Percentiles rank a stretch among this genome's conserved stretches.
Evolutionary conservation across 2,113 vertebrate species (phyloP).

Genomic region (Prinia subflava): DNA sequence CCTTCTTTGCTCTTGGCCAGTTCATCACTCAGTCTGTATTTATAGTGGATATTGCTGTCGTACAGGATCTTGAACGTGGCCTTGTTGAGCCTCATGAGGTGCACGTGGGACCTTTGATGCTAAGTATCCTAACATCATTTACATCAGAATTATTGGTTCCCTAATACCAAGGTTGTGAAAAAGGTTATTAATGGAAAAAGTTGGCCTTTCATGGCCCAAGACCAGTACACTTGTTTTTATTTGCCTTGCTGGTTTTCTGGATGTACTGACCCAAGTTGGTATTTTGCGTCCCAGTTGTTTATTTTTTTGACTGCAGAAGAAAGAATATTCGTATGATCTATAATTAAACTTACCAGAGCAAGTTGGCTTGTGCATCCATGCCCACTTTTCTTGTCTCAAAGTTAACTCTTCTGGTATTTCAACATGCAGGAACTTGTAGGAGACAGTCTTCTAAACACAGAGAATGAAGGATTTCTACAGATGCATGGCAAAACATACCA

Average conservation of each 20-base stretch:
- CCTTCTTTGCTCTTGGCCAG: not conserved
- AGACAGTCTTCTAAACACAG: not conserved
- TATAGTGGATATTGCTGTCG: not conserved
- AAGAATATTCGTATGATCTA: conserved; percentile 40
- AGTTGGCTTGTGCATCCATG: conserved; percentile 10
- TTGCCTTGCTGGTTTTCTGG: conserved; percentile 1
- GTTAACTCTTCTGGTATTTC: not conserved
- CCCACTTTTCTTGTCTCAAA: not conserved
- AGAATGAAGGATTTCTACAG: not conserved
- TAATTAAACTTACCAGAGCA: conserved; percentile 38
- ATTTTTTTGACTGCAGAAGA: conserved; percentile 39
- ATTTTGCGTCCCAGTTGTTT: not conserved
- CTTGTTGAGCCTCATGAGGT: not conserved
- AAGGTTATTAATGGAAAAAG: conserved; percentile 13
- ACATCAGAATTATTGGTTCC: conserved; percentile 30
- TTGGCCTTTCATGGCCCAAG: not conserved
- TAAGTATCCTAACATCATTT: not conserved
- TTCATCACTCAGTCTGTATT: not conserved
- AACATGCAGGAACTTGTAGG: not conserved
- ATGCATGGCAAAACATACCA: not conserved
- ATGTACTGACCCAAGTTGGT: not conserved
- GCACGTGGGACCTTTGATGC: not conserved
- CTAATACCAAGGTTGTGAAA: conserved; percentile 17
- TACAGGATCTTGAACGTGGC: not conserved
- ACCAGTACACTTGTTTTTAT: conserved; percentile 1